A percentile compares a stretch with the other conserved stretches of the same genome.
Evolutionary conservation across 2,113 vertebrate species (phyloP).

Genomic region (Agelaius phoeniceus): DNA sequence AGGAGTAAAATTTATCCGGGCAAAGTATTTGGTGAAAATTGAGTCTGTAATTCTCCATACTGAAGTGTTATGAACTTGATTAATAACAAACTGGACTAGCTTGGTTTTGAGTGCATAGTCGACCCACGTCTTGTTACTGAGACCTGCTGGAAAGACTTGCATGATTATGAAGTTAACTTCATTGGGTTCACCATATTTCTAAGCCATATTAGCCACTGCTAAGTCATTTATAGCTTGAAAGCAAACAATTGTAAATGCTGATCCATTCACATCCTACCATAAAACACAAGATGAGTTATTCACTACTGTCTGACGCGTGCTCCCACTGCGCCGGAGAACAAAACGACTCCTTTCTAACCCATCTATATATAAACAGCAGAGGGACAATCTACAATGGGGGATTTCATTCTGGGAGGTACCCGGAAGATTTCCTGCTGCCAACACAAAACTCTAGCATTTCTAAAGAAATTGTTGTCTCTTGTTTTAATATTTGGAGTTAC

Average conservation of each 20-base stretch:
- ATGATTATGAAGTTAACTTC: not conserved
- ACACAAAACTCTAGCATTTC: not conserved
- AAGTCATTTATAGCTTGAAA: slow-evolving; percentile 52
- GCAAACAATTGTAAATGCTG: slow-evolving; percentile 57
- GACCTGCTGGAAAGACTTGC: not conserved
- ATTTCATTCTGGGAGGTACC: slow-evolving; percentile 20
- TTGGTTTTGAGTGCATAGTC: not conserved
- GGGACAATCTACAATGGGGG: slow-evolving; percentile 9
- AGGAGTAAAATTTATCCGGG: not conserved
- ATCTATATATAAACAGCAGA: not conserved
- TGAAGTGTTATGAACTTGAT: not conserved
- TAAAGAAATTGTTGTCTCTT: not conserved
- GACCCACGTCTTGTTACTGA: not conserved
- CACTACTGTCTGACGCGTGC: not conserved
- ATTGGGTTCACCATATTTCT: not conserved
- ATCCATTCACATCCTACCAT: slow-evolving; percentile 29
- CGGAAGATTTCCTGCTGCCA: not conserved
- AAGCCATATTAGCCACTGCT: not conserved
- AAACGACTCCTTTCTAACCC: not conserved
- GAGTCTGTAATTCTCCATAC: not conserved
- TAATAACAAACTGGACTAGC: not conserved
- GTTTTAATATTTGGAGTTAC: not conserved
- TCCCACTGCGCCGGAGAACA: not conserved
- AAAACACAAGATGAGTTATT: slow-evolving; percentile 44
- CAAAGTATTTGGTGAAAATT: not conserved